Evolutionary conservation across 2,797 vertebrate genomes (phyloP), one percentile per base, ranked within the genome.

Genomic region (Fundulus diaphanus): DNA sequence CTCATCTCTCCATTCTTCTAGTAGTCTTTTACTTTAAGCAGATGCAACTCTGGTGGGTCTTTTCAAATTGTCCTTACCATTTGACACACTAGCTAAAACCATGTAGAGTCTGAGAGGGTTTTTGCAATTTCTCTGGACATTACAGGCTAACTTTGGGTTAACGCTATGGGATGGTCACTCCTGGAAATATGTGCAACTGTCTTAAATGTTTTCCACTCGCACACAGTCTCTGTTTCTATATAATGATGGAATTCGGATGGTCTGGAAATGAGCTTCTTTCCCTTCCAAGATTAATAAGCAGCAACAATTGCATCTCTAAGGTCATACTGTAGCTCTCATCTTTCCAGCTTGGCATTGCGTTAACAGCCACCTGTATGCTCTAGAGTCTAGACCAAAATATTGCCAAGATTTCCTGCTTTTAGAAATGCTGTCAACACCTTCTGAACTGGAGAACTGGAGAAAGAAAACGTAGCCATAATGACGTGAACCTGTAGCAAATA

Each of bases 401-500:
- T 27, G 24, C 37, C 37, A 15, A 66, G 61, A 42, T 27, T 66
- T 7, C 6, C 37, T 27, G 37, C 37, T 27, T 42, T 16, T 27
- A 42, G 44, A 42, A 66, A 35, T 24, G 5, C 27, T 66, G 24
- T 66, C 63, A n/a, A n/a, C 63, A 66, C 63, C 37, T 27, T 12
- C 37, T 44, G 24, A 66, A 66, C 71, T 76, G 15, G 73, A 86
- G 74, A 82, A 79, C 78, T 44, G 7, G 27, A 68, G 74, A 87
- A 81, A 57, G 15, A 44, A 27, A 57, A 57, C 44, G 15, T 1
- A 59, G 70, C 27, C 27, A 42, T 27, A 42, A 42, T 27, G 63
- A 40, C 51, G 20, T 56, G 72, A 85, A 85, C 79, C 15, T 33
- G 69, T 79, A 76, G 80, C 70, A 76, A 72, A 85, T 54, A 87